Evolutionary conservation across 2,797 vertebrate species (phyloP).

Genomic region (Todus mexicanus): DNA sequence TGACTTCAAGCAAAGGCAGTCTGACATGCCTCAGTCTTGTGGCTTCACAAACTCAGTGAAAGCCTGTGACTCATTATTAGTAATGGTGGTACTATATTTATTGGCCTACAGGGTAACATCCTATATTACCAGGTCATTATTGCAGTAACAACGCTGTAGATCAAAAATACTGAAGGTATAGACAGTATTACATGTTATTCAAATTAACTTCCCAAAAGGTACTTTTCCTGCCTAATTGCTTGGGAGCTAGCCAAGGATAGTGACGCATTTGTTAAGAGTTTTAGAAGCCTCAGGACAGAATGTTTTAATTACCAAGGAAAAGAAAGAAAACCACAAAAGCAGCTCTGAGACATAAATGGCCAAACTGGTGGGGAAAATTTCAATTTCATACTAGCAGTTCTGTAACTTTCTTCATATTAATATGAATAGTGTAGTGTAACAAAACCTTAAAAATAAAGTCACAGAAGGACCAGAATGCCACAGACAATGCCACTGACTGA

Average conservation of each 20-base stretch:
- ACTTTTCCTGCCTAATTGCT: background rate
- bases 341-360: background rate
- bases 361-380: background rate
- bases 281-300: background rate
- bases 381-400: background rate
- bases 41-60: background rate
- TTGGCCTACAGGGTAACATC: background rate
- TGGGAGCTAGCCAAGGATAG: background rate
- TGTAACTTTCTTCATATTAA: background rate
- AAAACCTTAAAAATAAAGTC: background rate
- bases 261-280: background rate
- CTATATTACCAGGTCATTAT: background rate
- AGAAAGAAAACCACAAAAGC: background rate
- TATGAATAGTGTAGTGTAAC: background rate
- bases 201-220: background rate
- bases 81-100: background rate
- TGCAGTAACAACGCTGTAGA: background rate
- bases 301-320: background rate
- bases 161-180: background rate
- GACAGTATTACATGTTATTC: background rate
- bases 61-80: background rate
- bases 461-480: background rate
- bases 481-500: too few species aligned
- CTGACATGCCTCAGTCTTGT: background rate
- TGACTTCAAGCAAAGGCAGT: background rate